These are phyloP conservation scores for Calliopsis andreniformis DNA, from an alignment of 1,140 invertebrate species.

Conservation along the genomic window DNA sequence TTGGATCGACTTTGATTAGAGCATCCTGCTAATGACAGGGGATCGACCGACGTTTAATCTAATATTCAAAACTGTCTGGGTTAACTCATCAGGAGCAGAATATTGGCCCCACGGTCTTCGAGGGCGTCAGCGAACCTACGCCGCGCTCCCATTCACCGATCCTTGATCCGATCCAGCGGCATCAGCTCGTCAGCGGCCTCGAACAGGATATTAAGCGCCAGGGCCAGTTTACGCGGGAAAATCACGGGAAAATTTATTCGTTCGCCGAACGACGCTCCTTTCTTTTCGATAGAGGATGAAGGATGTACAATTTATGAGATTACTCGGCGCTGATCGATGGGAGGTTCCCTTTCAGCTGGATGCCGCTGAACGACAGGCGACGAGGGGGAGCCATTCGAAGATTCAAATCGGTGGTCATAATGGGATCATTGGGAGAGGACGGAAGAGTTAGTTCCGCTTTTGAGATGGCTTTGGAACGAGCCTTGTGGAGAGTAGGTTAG, in stretches of 20 bases:
- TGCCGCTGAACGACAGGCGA: not conserved
- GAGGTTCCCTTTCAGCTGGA: not conserved
- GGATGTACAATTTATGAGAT: not conserved
- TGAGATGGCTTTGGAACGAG: not conserved
- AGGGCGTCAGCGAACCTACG: constrained; percentile 34
- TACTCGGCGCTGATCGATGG: not conserved
- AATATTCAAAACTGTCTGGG: constrained; percentile 77
- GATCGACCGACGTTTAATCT: constrained; percentile 76
- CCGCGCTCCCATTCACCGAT: constrained; percentile 35
- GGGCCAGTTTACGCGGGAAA: not conserved
- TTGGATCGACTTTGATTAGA: constrained; percentile 78
- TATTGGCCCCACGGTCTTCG: constrained; percentile 60
- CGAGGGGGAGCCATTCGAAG: not conserved
- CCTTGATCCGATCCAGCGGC: constrained; percentile 3
- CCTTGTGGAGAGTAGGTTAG: not conserved
- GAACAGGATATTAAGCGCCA: not conserved
- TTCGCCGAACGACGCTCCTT: not conserved
- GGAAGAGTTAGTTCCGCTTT: not conserved
- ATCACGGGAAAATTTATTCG: constrained; percentile 15
- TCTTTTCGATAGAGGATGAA: not conserved
- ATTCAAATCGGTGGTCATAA: constrained; percentile 16
- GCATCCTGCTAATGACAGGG: constrained; percentile 76
- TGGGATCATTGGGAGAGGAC: not conserved
- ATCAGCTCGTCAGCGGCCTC: not conserved
- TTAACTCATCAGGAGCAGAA: constrained; percentile 67